Conservation (phyloP, 1,140 invertebrate species). For the Eueides isabella region DNA sequence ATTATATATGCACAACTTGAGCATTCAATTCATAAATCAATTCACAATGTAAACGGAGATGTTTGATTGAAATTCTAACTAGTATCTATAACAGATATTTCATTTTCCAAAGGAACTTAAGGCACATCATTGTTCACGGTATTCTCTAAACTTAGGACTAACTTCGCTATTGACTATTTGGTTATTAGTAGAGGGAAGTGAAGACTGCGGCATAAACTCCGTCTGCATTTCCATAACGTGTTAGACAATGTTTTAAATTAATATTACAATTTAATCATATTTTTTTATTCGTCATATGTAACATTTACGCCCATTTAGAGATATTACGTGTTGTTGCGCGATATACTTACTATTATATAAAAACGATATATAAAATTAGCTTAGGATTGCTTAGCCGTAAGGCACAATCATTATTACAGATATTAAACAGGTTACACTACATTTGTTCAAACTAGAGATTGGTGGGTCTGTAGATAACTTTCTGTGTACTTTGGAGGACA, state of each 20-base stretch:
- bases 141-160: constrained; percentile 30
- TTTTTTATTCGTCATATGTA: background rate
- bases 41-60: constrained; percentile 37
- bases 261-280: too few relatives aligned
- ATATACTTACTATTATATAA: background rate
- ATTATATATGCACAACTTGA: background rate
- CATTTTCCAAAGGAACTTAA: constrained; percentile 37
- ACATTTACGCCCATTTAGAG: background rate
- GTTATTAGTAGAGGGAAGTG: constrained; percentile 16
- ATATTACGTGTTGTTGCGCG: background rate
- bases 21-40: constrained; percentile 20
- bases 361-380: background rate
- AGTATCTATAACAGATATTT: constrained; percentile 34
- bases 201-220: background rate
- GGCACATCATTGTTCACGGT: constrained; percentile 36
- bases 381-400: background rate
- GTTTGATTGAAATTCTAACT: constrained; percentile 44
- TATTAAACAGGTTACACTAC: too few relatives aligned
- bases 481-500: background rate
- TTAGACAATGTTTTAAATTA: constrained; percentile 1
- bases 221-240: background rate
- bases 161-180: constrained; percentile 35
- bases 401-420: background rate
- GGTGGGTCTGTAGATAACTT: background rate
- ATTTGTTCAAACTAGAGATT: background rate